Evolutionary conservation across 2,888 invertebrate species (phyloP), one percentile per base, ranked within the genome.

Genomic region (Stratiomys singularior): DNA sequence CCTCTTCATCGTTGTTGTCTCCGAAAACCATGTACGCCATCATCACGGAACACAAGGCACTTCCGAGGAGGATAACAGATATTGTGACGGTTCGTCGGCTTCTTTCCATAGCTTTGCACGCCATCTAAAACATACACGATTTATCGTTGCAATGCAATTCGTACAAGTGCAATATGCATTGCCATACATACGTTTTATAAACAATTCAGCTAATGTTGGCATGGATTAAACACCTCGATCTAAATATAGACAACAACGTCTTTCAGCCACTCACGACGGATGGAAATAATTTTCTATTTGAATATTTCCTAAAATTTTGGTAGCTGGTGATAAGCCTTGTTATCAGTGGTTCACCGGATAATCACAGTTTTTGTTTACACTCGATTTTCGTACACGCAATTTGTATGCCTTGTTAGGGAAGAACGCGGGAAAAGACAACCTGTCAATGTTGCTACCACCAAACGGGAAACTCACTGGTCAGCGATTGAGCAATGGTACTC

Each of bases 21-120:
- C 86, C 87, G 79, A 86, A 85, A n/a, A 84, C 87, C 79, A 85
- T 83, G 79, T 86, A 86, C 21, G 87, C 85, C 83, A 86, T 83
- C 82, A 87, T 82, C 2, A 86, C 84, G 52, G 85, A 82, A 76
- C 84, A 85, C 13, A 87, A 80, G 18, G 85, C 84, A 71, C 83
- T 83, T 44, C 85, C 85, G 74, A 87, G 81, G 76, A 86, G 80
- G 25, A 86, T 83, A 58, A 86, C 86, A 5, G 86, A 85, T 71
- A 87, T 85, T 82, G 86, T 85, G 66, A 85, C 86, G 80, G 84
- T 84, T 77, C 84, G 78, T 25, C 79, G 79, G 9, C 77, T 72
- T 5, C 56, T 60, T 5, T 63, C 72, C 21, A 71, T 67, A 15
- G 67, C 77, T 44, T 76, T 58, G 15, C 76, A 67, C 56, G 18